A percentile compares a stretch with the other conserved stretches of the same genome.
Evolutionary conservation across 37 sponge, comb jelly and placozoan genomes (phyloP).

Genomic region (Halichondria panicea): DNA sequence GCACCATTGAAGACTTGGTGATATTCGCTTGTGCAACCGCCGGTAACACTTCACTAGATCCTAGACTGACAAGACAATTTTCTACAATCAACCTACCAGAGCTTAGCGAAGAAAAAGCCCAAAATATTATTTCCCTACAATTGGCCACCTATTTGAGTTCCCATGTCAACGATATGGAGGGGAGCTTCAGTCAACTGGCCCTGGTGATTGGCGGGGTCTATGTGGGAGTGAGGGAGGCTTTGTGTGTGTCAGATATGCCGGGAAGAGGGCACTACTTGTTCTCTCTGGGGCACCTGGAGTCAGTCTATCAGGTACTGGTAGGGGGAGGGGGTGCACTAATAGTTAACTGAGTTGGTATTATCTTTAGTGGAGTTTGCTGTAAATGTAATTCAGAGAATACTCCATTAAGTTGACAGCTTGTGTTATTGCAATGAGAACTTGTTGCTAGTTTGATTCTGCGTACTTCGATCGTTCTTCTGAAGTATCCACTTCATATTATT

Average conservation of each 20-base stretch:
- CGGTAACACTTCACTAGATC: not conserved
- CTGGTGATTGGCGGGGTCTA: conserved; percentile 38
- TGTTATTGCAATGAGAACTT: too few relatives aligned
- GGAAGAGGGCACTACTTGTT: conserved; percentile 77
- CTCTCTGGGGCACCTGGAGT: conserved; percentile 50
- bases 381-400: too few relatives aligned
- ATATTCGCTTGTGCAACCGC: conserved; percentile 49
- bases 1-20: conserved; percentile 71
- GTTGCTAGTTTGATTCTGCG: too few relatives aligned
- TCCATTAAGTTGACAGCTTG: too few relatives aligned
- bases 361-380: too few relatives aligned
- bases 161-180: not conserved
- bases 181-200: not conserved
- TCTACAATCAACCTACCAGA: conserved; percentile 45
- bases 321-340: too few relatives aligned
- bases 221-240: conserved; percentile 6
- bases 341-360: too few relatives aligned
- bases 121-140: conserved; percentile 5
- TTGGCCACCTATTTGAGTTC: not conserved
- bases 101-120: conserved; percentile 1
- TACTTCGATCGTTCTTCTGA: too few relatives aligned
- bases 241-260: conserved; percentile 53
- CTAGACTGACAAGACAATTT: conserved; percentile 63
- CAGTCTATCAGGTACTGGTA: conserved; percentile 69
- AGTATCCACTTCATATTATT: too few relatives aligned